A percentile compares a stretch with the other conserved stretches of the same genome.
Conservation (phyloP, 1,140 invertebrate genomes). For the Drosophila pachea region DNA sequence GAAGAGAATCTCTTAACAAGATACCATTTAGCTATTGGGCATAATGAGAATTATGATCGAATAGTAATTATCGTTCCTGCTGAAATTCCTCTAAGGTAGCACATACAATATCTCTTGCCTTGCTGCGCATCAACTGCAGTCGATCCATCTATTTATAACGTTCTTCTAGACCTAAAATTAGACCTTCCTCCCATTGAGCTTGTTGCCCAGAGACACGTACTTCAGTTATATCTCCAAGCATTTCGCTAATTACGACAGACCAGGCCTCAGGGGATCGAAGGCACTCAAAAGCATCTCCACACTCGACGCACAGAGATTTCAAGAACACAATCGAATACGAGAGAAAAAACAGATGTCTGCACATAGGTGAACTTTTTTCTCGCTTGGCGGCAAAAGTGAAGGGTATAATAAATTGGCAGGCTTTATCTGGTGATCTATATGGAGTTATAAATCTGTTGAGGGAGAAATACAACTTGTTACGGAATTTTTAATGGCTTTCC, state of each 20-base stretch:
- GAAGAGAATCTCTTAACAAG: conserved; percentile 12
- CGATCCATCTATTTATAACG: not conserved
- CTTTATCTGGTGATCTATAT: conserved; percentile 23
- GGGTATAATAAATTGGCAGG: conserved; percentile 47
- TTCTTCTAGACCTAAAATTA: no score
- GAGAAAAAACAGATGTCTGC: not conserved
- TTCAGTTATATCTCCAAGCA: not conserved
- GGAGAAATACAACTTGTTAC: conserved; percentile 31
- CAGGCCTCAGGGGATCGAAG: not conserved
- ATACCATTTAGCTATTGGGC: not conserved
- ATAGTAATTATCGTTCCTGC: no score
- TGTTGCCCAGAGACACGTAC: conserved; percentile 10
- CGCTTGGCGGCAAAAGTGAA: conserved; percentile 53
- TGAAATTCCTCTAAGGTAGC: no score
- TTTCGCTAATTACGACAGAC: conserved; percentile 19
- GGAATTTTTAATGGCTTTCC: conserved; percentile 56
- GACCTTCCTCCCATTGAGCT: not conserved
- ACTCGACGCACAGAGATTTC: conserved; percentile 18
- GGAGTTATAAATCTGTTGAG: conserved; percentile 15
- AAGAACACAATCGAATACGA: conserved; percentile 16
- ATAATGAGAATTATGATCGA: no score
- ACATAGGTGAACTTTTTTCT: conserved; percentile 8
- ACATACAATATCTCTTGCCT: no score
- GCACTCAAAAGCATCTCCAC: conserved; percentile 12
- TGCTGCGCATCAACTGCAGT: no score